Base-by-base conservation (phyloP, 2,797 vertebrate genomes). In the Acipenser ruthenus region DNA sequence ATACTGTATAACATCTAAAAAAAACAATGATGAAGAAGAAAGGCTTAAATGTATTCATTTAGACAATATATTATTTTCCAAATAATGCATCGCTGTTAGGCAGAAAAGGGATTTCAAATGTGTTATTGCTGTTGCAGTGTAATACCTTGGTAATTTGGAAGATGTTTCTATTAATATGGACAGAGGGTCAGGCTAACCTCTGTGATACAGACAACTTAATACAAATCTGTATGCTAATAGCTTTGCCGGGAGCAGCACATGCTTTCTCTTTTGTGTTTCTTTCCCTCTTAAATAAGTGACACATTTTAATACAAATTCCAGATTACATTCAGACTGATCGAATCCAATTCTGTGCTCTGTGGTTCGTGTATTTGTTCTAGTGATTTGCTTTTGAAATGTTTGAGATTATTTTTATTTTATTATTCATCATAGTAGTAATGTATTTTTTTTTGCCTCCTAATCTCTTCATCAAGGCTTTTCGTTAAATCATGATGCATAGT, bases 401-500 rank as follows among this genome's bases (percentile, higher is more conserved):
- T 87, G 78, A 82, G 81, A 79, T 71, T 87, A 77, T 82, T 61
- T 76, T 76, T 82, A 81, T 84, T 74, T 89, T 87, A 70, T 81
- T 85, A 82, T 83, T 83, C 84, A 80, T 81, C 78, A 77, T 83
- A 83, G 81, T 87, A 86, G 81, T 87, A 86, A 87, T 82, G 75
- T 79, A 81, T 77, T 72, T 75, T 75, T 82, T 80, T 75, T 74
- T 73, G 80, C 72, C 77, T 80, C 86, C 91, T 94, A 93, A 93
- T 94, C 90, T 94, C 88, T 87, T 93, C 86, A 89, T 88, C 86
- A 84, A 84, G 83, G 82, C 89, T 92, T 92, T 88, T 88, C 84
- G 82, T 95, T 92, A 93, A 94, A 89, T 91, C 91, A 87, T 93
- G 91, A 94, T 93, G 90, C 78, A 82, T 78, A 80, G 88, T 92